phyloP scores from a whole-genome alignment of 2,888 invertebrate genomes.

The Noctua janthe region DNA sequence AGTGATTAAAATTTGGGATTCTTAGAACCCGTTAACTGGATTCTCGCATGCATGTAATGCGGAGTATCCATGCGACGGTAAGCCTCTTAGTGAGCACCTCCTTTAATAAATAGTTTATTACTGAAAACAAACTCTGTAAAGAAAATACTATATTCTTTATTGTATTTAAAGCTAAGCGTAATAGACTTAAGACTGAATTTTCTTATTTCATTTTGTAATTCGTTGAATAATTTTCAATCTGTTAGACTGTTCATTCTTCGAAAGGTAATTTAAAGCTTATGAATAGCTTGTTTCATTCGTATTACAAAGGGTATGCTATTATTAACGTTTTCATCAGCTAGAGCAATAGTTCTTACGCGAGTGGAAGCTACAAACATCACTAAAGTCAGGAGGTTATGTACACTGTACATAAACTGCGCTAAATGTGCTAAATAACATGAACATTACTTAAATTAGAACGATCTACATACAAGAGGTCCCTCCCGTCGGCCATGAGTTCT shows the following conservation, averaged over 20 bases:
- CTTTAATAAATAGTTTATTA: slow-evolving; percentile 15
- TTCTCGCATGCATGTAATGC: slow-evolving; percentile 20
- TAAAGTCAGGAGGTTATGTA: not conserved
- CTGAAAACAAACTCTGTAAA: not conserved
- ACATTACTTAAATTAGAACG: slow-evolving; percentile 36
- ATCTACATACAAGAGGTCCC: slow-evolving; percentile 16
- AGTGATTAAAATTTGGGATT: slow-evolving; percentile 31
- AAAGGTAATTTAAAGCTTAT: not conserved
- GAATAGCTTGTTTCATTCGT: not conserved
- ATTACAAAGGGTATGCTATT: not conserved
- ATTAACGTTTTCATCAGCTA: not conserved
- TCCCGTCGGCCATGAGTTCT: slow-evolving; percentile 44
- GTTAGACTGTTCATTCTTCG: not conserved
- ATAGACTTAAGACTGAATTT: not conserved
- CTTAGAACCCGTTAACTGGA: slow-evolving; percentile 13
- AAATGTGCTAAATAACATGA: not conserved
- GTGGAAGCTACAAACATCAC: not conserved
- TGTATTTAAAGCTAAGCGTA: slow-evolving; percentile 5
- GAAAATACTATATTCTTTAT: not conserved
- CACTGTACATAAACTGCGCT: slow-evolving; percentile 3
- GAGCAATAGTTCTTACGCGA: not conserved
- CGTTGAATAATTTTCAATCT: not conserved
- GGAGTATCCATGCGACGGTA: slow-evolving; percentile 10
- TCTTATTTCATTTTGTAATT: slow-evolving; percentile 1
- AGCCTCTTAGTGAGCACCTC: slow-evolving; percentile 32